Evolutionary conservation across 2,888 invertebrate genomes (phyloP), one percentile per base, ranked within the genome.

Genomic region (Drosophila barbarae): DNA sequence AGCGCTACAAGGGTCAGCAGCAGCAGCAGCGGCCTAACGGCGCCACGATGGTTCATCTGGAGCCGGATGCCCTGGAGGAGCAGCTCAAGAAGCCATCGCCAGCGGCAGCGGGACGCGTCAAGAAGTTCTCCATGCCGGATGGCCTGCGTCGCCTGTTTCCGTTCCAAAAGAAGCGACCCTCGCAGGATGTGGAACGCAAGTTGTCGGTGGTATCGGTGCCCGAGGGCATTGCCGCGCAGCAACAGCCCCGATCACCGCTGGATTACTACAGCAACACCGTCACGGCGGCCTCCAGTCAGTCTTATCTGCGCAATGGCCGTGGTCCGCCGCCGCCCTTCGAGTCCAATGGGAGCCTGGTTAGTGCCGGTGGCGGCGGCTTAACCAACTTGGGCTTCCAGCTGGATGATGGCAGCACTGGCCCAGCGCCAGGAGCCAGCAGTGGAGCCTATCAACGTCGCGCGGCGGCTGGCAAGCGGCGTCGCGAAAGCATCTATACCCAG

Each of bases 51-150:
- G 80, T 86, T 2, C 81, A 86, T 5, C 68, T 87, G 36, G 80
- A 84, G 9, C 80, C 77, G 13, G 71, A 78, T 23, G 72, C 61
- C 3, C 47, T 70, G 3, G 80, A 75, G n/a, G 77, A 74, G 23
- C 76, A 74, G 52, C 58, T 72, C 13, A 80, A 84, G 63, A 84
- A 81, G 57, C 23, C 44, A 1, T 35, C 55, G 0, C 36, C 58
- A 1, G 13, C 42, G 1, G 13, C 42, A 5, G 13, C 9, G 5
- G 75, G 70, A 4, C 85, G 79, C 21, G 73, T 73, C 35, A 88
- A 89, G 67, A 89, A 89, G 56, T 88, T 88, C 81, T 89, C 89
- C 4, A 84, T 88, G 69, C 85, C 89, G 6, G 88, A 89, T 57
- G 88, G 88, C 8, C 70, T 90, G 18, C 88, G 87, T 7, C 86